Evolutionary conservation across 2,113 vertebrate genomes (phyloP).

Genomic region (Ardeotis arabs): DNA sequence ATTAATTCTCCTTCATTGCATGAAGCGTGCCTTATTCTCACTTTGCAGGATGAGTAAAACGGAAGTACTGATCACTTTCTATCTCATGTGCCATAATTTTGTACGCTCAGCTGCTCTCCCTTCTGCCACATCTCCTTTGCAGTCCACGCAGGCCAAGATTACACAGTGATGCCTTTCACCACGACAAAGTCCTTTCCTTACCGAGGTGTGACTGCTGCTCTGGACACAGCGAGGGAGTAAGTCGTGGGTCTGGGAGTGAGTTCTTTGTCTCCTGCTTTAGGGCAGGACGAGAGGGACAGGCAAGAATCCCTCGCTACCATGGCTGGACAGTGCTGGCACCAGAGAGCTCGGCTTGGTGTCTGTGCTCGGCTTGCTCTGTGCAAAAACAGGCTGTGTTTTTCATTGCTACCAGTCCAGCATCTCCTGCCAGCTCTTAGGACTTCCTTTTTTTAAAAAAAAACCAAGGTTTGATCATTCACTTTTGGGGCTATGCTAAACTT

Average conservation of each 20-base stretch:
- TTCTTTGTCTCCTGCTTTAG: not conserved
- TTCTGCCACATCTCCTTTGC: not conserved
- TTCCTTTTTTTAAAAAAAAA: not conserved
- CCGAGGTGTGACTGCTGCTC: not conserved
- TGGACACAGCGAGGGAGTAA: not conserved
- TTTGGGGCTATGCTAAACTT: not conserved
- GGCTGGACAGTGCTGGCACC: not conserved
- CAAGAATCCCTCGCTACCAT: fast-evolving
- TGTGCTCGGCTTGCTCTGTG: not conserved
- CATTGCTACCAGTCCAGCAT: not conserved
- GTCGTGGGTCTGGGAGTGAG: not conserved
- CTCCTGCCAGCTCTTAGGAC: slow-evolving; percentile 34
- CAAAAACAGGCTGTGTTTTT: slow-evolving; percentile 49
- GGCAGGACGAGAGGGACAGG: not conserved
- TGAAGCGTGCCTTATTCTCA: slow-evolving; percentile 27
- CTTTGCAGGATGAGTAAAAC: slow-evolving; percentile 11
- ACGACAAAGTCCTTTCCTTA: not conserved
- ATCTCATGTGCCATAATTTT: not conserved
- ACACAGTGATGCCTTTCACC: not conserved
- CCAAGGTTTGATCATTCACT: not conserved
- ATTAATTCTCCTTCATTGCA: slow-evolving; percentile 49
- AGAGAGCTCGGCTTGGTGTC: not conserved
- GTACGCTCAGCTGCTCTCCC: not conserved
- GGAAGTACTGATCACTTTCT: slow-evolving; percentile 9
- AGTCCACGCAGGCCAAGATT: not conserved